Evolutionary conservation across 2,113 vertebrate species (phyloP), one percentile per base, ranked within the genome.

Genomic region (Brachyhypopomus gauderio): DNA sequence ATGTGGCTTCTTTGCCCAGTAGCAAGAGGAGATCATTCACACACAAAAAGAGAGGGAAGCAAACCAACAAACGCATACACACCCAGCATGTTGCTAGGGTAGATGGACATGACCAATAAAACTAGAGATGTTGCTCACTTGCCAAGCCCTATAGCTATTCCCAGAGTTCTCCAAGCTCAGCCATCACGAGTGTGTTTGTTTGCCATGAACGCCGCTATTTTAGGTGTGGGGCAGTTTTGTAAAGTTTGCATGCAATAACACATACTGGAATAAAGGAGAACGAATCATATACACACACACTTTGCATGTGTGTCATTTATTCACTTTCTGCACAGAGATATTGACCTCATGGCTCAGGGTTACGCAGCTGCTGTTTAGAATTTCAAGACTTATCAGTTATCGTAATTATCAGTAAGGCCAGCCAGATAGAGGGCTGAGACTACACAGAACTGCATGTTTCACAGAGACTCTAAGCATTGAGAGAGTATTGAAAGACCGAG

Each of bases 181-280:
- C 75, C 72, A 70, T 81, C 80, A 81, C 72, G 27, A 52, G 45
- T 75, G 56, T 72, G 63, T 81, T 75, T 81, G 55, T 81, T 76
- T 60, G 22, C 38, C 22, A 20, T 69, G 72, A 69, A 63, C 72
- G 41, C 17, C 59, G 27, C 52, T 23, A 55, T 45, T 75, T 36
- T 74, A 74, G 25, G 23, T 69, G 34, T 75, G 52, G 30, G 58
- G 72, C 63, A 45, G 72, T n/a, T 16, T 75, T 70, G 70, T 67
- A 59, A 75, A 76, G 70, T 30, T 60, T 22, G 70, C 52, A 76
- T 45, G 72, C 63, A 34, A 22, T 52, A 81, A 27, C 79, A 67
- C 69, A 81, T 41, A 56, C 22, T 27, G 45, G 52, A 48, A 59
- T 48, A 45, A 75, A 27, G 14, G 14, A 38, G 58, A 75, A 69